Conservation (phyloP, 2,797 vertebrate genomes). For the Oreochromis grahami region DNA sequence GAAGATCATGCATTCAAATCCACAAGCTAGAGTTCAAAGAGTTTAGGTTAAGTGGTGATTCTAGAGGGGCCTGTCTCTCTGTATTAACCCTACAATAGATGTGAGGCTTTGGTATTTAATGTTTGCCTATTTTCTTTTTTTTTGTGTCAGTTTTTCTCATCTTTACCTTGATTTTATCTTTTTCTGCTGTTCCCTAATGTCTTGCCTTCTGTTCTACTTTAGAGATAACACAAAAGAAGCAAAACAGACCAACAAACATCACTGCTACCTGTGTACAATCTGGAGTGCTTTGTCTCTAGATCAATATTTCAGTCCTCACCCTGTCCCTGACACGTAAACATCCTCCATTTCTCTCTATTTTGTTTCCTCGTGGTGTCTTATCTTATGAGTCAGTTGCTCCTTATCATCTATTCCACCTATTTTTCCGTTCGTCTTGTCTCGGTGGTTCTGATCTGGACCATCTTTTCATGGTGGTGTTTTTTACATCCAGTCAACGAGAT, state of each 20-base stretch:
- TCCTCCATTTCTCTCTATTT: neutral
- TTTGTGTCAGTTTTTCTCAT: fast-evolving
- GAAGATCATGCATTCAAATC: neutral
- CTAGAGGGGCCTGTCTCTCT: neutral
- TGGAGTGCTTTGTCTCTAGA: neutral
- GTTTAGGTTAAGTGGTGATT: neutral
- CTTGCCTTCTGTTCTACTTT: neutral
- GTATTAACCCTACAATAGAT: neutral
- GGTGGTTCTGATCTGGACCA: neutral
- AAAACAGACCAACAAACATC: neutral
- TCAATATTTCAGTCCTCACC: neutral
- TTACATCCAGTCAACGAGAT: neutral
- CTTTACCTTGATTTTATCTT: neutral
- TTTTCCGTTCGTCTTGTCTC: neutral
- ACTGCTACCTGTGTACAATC: neutral
- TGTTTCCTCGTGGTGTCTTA: neutral
- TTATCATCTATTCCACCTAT: neutral
- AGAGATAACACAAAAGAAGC: neutral
- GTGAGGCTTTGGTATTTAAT: neutral
- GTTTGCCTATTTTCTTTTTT: neutral
- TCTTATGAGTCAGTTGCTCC: neutral
- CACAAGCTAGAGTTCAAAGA: neutral
- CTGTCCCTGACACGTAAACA: neutral
- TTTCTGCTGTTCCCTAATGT: neutral
- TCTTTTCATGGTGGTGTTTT: neutral